These are phyloP conservation scores for Holocentrus rufus DNA, from an alignment of 2,797 vertebrate species.

Conservation along the genomic window DNA sequence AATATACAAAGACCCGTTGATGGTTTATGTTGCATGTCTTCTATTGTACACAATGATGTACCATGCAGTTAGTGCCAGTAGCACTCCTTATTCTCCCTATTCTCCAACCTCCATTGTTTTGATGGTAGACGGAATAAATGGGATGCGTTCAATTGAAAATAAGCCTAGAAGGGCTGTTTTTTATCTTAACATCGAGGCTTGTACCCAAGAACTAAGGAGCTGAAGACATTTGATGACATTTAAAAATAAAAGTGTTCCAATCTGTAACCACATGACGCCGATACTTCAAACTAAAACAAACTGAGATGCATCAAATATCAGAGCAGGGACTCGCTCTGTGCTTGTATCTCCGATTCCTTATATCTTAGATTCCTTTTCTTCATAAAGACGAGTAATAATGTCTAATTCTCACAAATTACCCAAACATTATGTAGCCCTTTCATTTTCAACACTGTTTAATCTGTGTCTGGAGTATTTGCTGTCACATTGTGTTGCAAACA, in stretches of 20 bases:
- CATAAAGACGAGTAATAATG: slow-evolving; percentile 73
- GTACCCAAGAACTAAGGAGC: slow-evolving; percentile 44
- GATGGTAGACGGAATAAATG: slow-evolving; percentile 55
- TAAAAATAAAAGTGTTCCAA: slow-evolving; percentile 52
- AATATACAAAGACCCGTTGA: slow-evolving; percentile 61
- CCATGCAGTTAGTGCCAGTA: slow-evolving; percentile 20
- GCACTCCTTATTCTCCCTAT: slow-evolving; percentile 55
- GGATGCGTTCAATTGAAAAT: slow-evolving; percentile 52
- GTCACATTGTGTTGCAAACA: slow-evolving; percentile 77
- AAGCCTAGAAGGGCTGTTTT: slow-evolving; percentile 54
- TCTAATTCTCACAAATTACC: slow-evolving; percentile 77
- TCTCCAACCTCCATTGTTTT: slow-evolving; percentile 45
- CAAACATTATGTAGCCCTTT: slow-evolving; percentile 71
- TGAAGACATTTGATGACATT: slow-evolving; percentile 55
- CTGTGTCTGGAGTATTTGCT: slow-evolving; percentile 75
- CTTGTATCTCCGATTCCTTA: slow-evolving; percentile 57
- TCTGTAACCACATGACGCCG: slow-evolving; percentile 47
- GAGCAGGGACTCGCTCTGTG: slow-evolving; percentile 58
- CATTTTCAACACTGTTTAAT: slow-evolving; percentile 75
- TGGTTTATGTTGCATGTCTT: slow-evolving; percentile 61
- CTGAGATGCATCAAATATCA: slow-evolving; percentile 56
- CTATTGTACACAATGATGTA: slow-evolving; percentile 49
- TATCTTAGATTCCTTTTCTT: slow-evolving; percentile 54
- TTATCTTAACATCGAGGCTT: slow-evolving; percentile 51
- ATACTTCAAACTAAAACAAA: slow-evolving; percentile 71